These are phyloP conservation scores for Heliocidaris tuberculata DNA, from an alignment of 35 echinoderm and acorn worm genomes.

Conservation along the genomic window DNA sequence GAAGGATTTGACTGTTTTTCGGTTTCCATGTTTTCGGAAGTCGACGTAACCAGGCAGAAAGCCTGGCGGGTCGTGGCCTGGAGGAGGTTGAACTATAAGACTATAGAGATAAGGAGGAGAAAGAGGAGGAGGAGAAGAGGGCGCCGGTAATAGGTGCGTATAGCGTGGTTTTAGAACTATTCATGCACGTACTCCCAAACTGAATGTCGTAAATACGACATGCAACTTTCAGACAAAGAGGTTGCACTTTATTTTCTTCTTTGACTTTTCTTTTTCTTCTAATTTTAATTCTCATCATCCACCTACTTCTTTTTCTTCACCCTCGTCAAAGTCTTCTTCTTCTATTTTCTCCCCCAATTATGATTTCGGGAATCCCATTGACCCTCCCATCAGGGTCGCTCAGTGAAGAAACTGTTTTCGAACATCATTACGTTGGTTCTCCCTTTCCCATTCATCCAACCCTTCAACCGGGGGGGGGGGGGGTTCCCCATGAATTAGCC, in stretches of 20 bases:
- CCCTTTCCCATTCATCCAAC: too few relatives aligned
- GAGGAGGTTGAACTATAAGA: slow-evolving; percentile 2
- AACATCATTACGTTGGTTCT: too few relatives aligned
- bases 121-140: neutral
- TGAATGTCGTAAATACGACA: neutral
- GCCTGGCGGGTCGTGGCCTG: neutral
- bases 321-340: neutral
- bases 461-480: too few relatives aligned
- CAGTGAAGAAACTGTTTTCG: too few relatives aligned
- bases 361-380: too few relatives aligned
- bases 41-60: neutral
- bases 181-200: neutral
- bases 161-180: neutral
- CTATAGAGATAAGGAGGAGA: neutral
- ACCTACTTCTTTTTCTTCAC: too few relatives aligned
- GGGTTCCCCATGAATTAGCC: too few relatives aligned
- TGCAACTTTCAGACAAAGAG: neutral
- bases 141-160: neutral
- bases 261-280: neutral
- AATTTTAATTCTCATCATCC: neutral
- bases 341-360: neutral
- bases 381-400: too few relatives aligned
- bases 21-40: slow-evolving; percentile 30
- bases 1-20: slow-evolving; percentile 25
- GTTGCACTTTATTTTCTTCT: neutral